phyloP scores from a whole-genome alignment of 2,888 invertebrate species.

The Eilema caniola region DNA sequence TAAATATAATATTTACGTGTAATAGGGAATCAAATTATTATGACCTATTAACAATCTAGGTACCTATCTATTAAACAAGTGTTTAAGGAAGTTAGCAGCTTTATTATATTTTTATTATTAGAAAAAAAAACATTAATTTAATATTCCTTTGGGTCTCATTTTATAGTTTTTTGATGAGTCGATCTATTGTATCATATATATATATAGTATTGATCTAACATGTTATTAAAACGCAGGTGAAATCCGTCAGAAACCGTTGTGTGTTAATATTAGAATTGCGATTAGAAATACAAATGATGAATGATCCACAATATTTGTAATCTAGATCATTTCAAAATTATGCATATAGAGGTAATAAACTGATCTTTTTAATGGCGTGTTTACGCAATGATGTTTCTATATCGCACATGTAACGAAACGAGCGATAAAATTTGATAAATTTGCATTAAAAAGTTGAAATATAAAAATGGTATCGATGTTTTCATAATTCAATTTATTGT shows the following conservation, averaged over 20 bases:
- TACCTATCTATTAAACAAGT: background rate
- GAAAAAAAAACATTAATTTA: background rate
- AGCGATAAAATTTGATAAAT: slow-evolving; percentile 8
- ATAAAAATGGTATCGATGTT: slow-evolving; percentile 2
- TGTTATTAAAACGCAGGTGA: background rate
- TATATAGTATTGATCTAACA: no score
- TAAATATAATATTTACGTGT: background rate
- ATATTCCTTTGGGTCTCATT: background rate
- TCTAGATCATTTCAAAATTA: slow-evolving; percentile 14
- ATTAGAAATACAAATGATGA: slow-evolving; percentile 8
- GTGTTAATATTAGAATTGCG: background rate
- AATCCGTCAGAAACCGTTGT: background rate
- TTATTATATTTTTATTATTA: background rate
- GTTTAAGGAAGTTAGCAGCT: background rate
- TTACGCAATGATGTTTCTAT: slow-evolving; percentile 18
- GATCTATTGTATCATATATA: no score
- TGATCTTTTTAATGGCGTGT: slow-evolving; percentile 6
- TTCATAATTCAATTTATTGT: background rate
- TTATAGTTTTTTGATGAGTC: background rate
- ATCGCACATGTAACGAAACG: slow-evolving; percentile 16
- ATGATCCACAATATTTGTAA: background rate
- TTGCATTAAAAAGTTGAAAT: slow-evolving; percentile 12
- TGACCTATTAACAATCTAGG: background rate
- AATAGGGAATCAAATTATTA: background rate
- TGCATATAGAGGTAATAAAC: slow-evolving; percentile 9